Evolutionary conservation across 2,113 vertebrate genomes (phyloP).

Genomic region (Halichoerus grypus): DNA sequence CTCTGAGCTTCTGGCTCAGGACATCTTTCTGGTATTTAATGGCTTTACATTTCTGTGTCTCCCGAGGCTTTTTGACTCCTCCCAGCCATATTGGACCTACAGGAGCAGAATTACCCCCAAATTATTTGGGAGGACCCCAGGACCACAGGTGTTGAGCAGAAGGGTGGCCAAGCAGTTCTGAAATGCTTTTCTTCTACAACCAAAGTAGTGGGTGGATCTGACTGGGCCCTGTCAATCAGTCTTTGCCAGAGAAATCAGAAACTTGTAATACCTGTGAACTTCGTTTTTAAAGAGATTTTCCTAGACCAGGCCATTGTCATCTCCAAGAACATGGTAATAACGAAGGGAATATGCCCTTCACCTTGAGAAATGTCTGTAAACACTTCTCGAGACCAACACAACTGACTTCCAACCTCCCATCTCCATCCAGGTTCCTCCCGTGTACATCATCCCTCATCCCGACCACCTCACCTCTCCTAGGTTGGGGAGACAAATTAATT

Average conservation of each 20-base stretch:
- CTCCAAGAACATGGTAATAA: background rate
- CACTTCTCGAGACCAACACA: background rate
- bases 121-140: background rate
- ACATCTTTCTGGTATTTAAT: background rate
- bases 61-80: background rate
- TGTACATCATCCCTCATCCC: background rate
- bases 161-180: background rate
- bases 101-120: background rate
- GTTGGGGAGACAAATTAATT: background rate
- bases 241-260: constrained; percentile 14
- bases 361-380: background rate
- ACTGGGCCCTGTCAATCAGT: background rate
- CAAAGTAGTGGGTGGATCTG: background rate
- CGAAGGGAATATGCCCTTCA: background rate
- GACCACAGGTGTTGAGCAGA: background rate
- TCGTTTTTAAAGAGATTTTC: constrained; percentile 4
- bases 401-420: background rate
- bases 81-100: background rate
- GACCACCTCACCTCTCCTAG: background rate
- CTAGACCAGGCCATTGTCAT: background rate
- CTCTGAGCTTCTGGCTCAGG: background rate
- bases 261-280: background rate
- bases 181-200: background rate
- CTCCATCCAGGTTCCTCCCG: background rate
- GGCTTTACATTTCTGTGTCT: background rate